Conservation (phyloP, 2,888 invertebrate species). For the Drosophila melanosoma region DNA sequence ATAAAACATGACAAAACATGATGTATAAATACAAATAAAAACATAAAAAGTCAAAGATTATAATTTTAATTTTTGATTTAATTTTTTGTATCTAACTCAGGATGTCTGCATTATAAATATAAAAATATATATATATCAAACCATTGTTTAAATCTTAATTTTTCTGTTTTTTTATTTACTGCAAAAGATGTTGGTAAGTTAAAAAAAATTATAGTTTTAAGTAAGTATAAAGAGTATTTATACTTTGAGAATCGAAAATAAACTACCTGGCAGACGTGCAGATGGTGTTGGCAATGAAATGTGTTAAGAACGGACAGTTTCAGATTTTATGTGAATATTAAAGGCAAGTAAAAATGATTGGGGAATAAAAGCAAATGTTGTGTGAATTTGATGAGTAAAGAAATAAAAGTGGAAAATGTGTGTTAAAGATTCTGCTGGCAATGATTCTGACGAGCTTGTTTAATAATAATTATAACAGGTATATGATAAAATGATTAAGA, state of each 20-base stretch:
- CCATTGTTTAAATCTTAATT: not conserved
- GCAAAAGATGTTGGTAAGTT: not conserved
- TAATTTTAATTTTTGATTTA: not conserved
- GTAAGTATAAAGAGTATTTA: not conserved
- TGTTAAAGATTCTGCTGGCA: not conserved
- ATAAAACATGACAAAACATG: too few relatives aligned
- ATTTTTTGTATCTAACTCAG: too few relatives aligned
- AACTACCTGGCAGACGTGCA: not conserved
- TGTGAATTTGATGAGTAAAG: not conserved
- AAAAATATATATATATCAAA: not conserved
- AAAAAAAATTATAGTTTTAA: not conserved
- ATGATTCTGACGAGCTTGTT: not conserved
- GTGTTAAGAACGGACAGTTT: not conserved
- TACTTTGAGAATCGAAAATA: not conserved
- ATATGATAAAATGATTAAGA: too few relatives aligned
- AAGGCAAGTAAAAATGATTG: not conserved
- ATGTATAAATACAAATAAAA: too few relatives aligned
- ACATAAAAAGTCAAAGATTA: not conserved
- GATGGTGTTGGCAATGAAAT: not conserved
- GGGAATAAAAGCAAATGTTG: not conserved
- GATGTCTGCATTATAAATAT: not conserved
- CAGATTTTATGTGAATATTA: not conserved
- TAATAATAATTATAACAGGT: not conserved
- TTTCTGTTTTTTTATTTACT: not conserved
- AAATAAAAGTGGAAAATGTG: not conserved